These are phyloP conservation scores for Dinocampus coccinellae DNA, from an alignment of 2,888 invertebrate genomes.

Conservation along the genomic window DNA sequence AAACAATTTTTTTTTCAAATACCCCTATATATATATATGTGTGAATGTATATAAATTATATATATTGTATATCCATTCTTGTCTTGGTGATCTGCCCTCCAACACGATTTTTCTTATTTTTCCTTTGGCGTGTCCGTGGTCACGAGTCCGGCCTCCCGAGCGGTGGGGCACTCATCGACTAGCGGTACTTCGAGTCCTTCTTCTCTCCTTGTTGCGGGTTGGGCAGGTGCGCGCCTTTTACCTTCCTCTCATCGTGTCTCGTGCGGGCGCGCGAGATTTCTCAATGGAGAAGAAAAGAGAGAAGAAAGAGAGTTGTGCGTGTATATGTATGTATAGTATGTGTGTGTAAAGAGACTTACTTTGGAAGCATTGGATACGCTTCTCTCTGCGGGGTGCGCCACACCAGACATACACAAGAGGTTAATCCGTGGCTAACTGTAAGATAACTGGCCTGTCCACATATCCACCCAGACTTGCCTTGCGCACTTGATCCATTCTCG, in stretches of 20 bases:
- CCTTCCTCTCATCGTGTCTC: constrained; percentile 39
- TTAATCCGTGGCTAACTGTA: constrained; percentile 57
- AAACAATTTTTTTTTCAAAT: neutral
- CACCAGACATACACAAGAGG: constrained; percentile 43
- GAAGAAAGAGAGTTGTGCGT: constrained; percentile 28
- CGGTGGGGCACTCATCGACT: constrained; percentile 38
- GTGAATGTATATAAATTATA: neutral
- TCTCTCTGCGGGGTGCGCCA: constrained; percentile 35
- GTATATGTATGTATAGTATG: neutral
- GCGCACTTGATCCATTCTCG: neutral
- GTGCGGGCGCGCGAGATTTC: constrained; percentile 46
- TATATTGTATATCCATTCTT: constrained; percentile 9
- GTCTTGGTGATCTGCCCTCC: constrained; percentile 18
- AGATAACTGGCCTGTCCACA: constrained; percentile 55
- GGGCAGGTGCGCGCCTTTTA: constrained; percentile 52
- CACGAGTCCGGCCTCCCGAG: constrained; percentile 36
- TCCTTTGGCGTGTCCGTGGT: constrained; percentile 34
- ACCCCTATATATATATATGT: neutral
- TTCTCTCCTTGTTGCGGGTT: constrained; percentile 48
- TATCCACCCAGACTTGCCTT: constrained; percentile 41
- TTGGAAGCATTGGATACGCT: constrained; percentile 41
- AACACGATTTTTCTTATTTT: constrained; percentile 32
- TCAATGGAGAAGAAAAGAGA: constrained; percentile 49
- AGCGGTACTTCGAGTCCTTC: constrained; percentile 49
- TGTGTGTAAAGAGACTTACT: constrained; percentile 32